Base-by-base conservation (phyloP, 2,888 invertebrate species). In the Caenorhabditis angaria region DNA sequence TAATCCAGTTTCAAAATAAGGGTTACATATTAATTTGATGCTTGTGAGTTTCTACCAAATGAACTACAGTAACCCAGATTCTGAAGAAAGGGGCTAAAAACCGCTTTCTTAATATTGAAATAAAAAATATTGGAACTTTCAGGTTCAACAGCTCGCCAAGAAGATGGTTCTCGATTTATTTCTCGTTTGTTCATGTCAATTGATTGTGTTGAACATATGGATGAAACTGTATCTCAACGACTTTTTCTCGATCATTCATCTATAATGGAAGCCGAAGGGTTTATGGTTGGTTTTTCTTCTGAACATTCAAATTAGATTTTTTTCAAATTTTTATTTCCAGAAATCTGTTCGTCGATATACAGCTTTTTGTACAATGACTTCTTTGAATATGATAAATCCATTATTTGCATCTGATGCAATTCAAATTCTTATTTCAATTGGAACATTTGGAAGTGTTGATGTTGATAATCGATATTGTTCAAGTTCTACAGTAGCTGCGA, bases 321-420 rank as follows among this genome's bases (percentile, higher is more conserved):
- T 24, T 18, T n/a, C 4, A 28, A 6, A 22, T 2, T 56, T 29
- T 56, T n/a, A 1, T 32, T 28, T 54, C 28, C 24, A 56, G 27
- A 50, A 57, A 8, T n/a, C 22, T 48, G 20, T 65, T 51, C 32
- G 35, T 35, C 20, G 41, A 18, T 47, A 68, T 41, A 50, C 8
- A 24, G 54, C 10, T 35, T 62, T 53, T 62, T 72, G 78, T 48
- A 71, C 82, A 8, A 81, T 85, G 70, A 72, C 76, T 56, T 74
- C 77, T 18, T 78, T 82, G 62, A 84, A 84, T 64, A 72, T 71
- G 50, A 84, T 85, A 63, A 80, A 84, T 65, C 81, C 82, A 14
- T 71, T 76, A 61, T 82, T 72, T 51, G 81, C 80, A 10, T 72
- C 72, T 1, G 76, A 78, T 27, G 67, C 78, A 22, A 67, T 84